phyloP scores from a whole-genome alignment of 2,888 invertebrate species.

The Apotomis capreana region DNA sequence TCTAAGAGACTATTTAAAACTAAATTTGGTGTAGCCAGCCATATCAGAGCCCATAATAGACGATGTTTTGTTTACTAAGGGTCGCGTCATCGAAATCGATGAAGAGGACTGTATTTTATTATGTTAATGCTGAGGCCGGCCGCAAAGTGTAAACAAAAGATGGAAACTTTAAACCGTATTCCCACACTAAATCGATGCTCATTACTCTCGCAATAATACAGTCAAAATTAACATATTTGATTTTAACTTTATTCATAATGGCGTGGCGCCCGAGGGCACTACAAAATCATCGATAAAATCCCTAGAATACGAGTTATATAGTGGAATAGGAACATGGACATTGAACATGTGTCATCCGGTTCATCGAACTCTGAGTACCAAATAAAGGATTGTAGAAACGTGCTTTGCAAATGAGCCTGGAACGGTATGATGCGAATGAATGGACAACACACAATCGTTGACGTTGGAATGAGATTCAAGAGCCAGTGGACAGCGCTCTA shows the following conservation, averaged over 20 bases:
- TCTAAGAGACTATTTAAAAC: too few relatives aligned
- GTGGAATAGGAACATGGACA: conserved; percentile 55
- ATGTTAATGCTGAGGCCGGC: too few relatives aligned
- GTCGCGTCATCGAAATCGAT: too few relatives aligned
- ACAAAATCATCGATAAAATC: conserved; percentile 44
- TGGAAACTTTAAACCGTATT: neutral
- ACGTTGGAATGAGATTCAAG: conserved; percentile 54
- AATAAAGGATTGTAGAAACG: conserved; percentile 59
- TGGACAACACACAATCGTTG: conserved; percentile 56
- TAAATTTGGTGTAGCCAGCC: too few relatives aligned
- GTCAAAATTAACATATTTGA: conserved; percentile 22
- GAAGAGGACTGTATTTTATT: too few relatives aligned
- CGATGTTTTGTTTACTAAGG: too few relatives aligned
- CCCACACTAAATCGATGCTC: conserved; percentile 7
- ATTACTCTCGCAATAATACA: conserved; percentile 11
- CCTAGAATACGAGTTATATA: conserved; percentile 48
- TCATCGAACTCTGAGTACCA: conserved; percentile 60
- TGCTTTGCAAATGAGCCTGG: conserved; percentile 60
- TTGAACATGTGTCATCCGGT: conserved; percentile 62
- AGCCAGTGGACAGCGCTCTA: conserved; percentile 28
- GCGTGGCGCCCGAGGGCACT: conserved; percentile 37
- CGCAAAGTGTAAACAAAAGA: neutral
- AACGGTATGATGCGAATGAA: conserved; percentile 59
- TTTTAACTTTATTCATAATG: conserved; percentile 21
- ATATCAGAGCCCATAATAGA: too few relatives aligned